phyloP scores from a whole-genome alignment of 2,797 vertebrate genomes.

The Crocidura indochinensis region DNA sequence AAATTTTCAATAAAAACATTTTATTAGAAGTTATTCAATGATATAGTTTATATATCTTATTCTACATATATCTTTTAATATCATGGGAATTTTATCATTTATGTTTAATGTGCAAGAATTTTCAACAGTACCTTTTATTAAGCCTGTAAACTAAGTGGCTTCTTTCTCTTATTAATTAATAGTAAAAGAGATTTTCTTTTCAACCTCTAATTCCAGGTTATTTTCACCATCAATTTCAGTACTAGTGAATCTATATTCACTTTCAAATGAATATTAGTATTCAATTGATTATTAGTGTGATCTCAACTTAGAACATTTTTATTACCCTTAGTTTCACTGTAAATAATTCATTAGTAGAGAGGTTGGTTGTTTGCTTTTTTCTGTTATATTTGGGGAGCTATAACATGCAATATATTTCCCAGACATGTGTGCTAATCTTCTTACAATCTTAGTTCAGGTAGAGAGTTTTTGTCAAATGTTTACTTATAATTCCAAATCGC shows the following conservation, averaged over 20 bases:
- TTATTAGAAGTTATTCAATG: background rate
- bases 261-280: background rate
- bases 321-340: too few species aligned
- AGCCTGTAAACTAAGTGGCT: background rate
- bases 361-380: too few species aligned
- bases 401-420: too few species aligned
- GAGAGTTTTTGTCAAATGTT: background rate
- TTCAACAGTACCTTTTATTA: conserved; percentile 24
- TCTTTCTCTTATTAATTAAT: background rate
- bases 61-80: background rate
- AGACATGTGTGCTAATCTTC: too few species aligned
- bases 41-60: conserved; percentile 19
- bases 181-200: background rate
- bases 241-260: background rate
- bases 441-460: too few species aligned
- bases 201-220: background rate
- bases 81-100: background rate
- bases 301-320: too few species aligned
- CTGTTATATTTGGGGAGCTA: too few species aligned
- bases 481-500: background rate
- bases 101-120: conserved; percentile 1
- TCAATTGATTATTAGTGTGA: background rate
- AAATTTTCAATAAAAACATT: background rate
- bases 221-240: background rate
- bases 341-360: too few species aligned